Base-by-base conservation (phyloP, 2,888 invertebrate species). In the Megalurothrips usitatus region DNA sequence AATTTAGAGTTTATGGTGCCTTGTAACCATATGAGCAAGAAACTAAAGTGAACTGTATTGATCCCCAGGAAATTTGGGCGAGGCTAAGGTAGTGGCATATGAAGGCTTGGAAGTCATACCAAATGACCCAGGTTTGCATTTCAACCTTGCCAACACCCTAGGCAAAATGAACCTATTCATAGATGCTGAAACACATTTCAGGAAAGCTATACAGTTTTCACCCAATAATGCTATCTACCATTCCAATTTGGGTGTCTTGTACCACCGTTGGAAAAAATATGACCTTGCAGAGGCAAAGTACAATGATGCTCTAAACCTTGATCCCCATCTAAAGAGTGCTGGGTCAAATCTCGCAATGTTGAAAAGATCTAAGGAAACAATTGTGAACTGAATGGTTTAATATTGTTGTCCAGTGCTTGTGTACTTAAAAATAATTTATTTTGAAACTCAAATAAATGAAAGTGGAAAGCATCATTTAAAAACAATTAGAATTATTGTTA, bases 241-340 rank as follows among this genome's bases (percentile, higher is more conserved):
- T 86, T 92, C 95, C 1, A 98, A 99, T 89, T 89, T 98, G 84
- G 97, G 97, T 95, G 96, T 97, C 28, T 89, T 97, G n/a, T 97
- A 97, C 87, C 97, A 97, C 88, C 92, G 96, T 34, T 96, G 96
- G 96, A 93, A 93, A 83, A 95, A 93, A 87, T 89, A 91, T 82
- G 89, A 91, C 10, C 88, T 91, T 84, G 97, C 97, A 0, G 90
- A 92, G 85, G 87, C 89, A 83, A 91, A 93, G 88, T 98, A 98
- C 86, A 88, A 88, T 84, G 91, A 90, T 85, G 95, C 97, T 19
- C 88, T 97, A 80, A 88, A 90, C 84, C 87, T 96, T 2, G 92
- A 96, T 86, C 93, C 95, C 0, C 87, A 88, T 79, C 90, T 93
- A 83, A 89, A 89, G 84, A 94, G 92, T 84, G 93, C 94, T 1